Evolutionary conservation across 35 echinoderm and acorn worm genomes (phyloP).

Genomic region (Amphiura filiformis): DNA sequence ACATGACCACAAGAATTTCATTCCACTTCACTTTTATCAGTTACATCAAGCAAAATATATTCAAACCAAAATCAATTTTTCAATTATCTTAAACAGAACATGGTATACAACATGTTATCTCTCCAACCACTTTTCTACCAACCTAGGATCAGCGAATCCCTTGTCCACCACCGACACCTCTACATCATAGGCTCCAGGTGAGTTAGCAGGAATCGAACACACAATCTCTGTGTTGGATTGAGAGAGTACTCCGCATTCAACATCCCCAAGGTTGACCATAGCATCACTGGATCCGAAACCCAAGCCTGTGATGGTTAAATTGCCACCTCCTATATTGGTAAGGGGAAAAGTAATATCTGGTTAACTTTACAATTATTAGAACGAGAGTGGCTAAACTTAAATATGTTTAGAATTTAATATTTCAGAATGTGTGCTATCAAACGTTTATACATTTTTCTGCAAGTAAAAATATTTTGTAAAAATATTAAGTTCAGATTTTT

Average conservation of each 20-base stretch:
- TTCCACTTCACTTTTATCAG: too few relatives aligned
- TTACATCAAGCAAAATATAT: too few relatives aligned
- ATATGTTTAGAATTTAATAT: too few relatives aligned
- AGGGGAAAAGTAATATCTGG: not conserved
- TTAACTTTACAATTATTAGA: not conserved
- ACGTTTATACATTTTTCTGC: too few relatives aligned
- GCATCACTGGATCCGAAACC: slow-evolving; percentile 35
- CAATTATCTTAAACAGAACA: too few relatives aligned
- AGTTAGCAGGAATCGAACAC: slow-evolving; percentile 40
- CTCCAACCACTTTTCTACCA: too few relatives aligned
- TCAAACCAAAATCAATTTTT: too few relatives aligned
- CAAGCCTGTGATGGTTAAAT: slow-evolving; percentile 44
- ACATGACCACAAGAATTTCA: too few relatives aligned
- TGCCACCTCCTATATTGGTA: slow-evolving; percentile 46
- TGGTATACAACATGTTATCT: too few relatives aligned
- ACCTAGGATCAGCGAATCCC: slow-evolving; percentile 61
- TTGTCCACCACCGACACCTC: slow-evolving; percentile 24
- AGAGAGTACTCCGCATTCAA: slow-evolving; percentile 43
- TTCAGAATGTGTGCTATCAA: too few relatives aligned
- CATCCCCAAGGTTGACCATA: slow-evolving; percentile 23
- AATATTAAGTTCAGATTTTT: too few relatives aligned
- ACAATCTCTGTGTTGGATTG: slow-evolving; percentile 29
- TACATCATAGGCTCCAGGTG: slow-evolving; percentile 23
- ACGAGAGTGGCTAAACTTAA: not conserved
- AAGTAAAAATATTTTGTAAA: too few relatives aligned